These are phyloP conservation scores for Diadema setosum DNA, from an alignment of 35 echinoderm and acorn worm genomes.

Conservation along the genomic window DNA sequence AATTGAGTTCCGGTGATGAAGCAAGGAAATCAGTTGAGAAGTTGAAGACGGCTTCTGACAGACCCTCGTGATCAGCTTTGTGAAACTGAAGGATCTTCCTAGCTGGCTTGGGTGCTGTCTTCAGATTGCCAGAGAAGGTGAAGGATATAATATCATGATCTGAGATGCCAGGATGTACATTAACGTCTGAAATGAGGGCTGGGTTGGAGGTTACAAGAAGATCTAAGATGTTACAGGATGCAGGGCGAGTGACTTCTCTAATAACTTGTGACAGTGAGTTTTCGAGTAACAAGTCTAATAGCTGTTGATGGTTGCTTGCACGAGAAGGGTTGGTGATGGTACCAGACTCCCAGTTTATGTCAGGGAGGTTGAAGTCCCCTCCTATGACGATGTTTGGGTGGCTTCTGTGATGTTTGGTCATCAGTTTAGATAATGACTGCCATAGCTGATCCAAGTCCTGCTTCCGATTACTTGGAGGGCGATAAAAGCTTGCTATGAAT, in stretches of 20 bases:
- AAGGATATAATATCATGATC: slow-evolving; percentile 23
- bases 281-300: slow-evolving; percentile 12
- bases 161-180: slow-evolving; percentile 16
- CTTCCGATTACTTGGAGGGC: background rate
- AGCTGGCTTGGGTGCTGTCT: background rate
- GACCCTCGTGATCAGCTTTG: background rate
- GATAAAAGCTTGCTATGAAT: slow-evolving; percentile 52
- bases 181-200: background rate
- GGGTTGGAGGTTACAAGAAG: slow-evolving; percentile 12
- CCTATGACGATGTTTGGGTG: no score
- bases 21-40: slow-evolving; percentile 1
- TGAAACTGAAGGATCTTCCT: slow-evolving; percentile 29
- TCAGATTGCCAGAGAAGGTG: slow-evolving; percentile 16
- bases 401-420: no score
- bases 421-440: no score
- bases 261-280: slow-evolving; percentile 1
- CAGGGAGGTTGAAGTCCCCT: slow-evolving; percentile 45
- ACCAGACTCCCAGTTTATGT: slow-evolving; percentile 17
- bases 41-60: background rate
- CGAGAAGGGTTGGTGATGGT: background rate
- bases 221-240: slow-evolving; percentile 18
- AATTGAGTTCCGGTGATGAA: slow-evolving; percentile 13
- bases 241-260: slow-evolving; percentile 10
- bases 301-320: background rate
- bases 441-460: background rate